Conservation (phyloP, 2,888 invertebrate species). For the Ectemnius continuus region DNA sequence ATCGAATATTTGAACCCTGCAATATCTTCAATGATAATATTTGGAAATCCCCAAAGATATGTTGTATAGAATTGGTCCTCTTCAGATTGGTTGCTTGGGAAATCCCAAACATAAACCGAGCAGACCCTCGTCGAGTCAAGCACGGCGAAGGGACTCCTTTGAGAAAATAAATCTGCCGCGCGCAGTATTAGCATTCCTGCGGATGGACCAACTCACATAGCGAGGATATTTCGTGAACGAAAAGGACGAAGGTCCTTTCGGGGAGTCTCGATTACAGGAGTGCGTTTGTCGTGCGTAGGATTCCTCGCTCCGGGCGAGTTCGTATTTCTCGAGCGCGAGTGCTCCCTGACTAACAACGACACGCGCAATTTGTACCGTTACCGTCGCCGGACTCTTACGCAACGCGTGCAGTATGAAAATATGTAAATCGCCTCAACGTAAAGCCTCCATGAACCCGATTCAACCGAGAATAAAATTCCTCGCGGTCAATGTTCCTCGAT, state of each 20-base stretch:
- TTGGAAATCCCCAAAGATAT: too few relatives aligned
- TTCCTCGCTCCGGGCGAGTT: not conserved
- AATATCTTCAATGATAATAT: too few relatives aligned
- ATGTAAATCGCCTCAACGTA: not conserved
- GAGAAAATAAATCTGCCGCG: slow-evolving; percentile 37
- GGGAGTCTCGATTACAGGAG: too few relatives aligned
- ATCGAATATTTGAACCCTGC: too few relatives aligned
- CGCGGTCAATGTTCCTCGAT: too few relatives aligned
- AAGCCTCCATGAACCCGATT: too few relatives aligned
- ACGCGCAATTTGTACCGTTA: not conserved
- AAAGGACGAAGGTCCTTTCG: too few relatives aligned
- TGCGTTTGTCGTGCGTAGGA: not conserved
- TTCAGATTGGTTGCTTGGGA: too few relatives aligned
- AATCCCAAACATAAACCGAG: too few relatives aligned
- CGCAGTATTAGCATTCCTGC: slow-evolving; percentile 34
- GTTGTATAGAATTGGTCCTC: too few relatives aligned
- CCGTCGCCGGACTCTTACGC: not conserved
- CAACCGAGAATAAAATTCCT: too few relatives aligned
- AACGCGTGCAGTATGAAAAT: slow-evolving; percentile 1
- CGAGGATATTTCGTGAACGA: not conserved
- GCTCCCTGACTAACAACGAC: not conserved
- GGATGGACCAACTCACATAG: not conserved
- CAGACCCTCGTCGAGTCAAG: too few relatives aligned
- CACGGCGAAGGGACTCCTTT: not conserved
- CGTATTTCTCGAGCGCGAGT: not conserved